A percentile compares a stretch with the other conserved stretches of the same genome.
phyloP scores from a whole-genome alignment of 2,888 invertebrate species.

The Pristionchus mayeri region DNA sequence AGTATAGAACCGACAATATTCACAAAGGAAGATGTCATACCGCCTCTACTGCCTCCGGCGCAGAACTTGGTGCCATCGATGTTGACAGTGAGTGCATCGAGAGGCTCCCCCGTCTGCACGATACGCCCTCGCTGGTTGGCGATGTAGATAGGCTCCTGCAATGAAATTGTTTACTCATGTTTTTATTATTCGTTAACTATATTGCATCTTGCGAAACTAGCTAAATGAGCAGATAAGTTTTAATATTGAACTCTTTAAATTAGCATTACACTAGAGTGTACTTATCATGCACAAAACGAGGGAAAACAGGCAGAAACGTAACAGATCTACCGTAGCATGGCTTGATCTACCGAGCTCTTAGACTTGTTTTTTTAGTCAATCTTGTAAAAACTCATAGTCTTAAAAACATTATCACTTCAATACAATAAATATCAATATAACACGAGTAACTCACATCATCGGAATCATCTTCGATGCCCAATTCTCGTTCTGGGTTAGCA shows the following conservation, averaged over 20 bases:
- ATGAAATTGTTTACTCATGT: neutral
- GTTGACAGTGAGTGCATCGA: constrained; percentile 61
- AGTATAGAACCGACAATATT: too few relatives aligned
- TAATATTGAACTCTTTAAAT: too few relatives aligned
- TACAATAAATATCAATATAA: neutral
- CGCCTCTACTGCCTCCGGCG: constrained; percentile 60
- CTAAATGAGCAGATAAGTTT: too few relatives aligned
- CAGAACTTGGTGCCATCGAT: constrained; percentile 54
- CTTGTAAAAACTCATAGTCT: neutral
- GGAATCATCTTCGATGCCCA: constrained; percentile 32
- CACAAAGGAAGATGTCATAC: constrained; percentile 46
- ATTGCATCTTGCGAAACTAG: too few relatives aligned
- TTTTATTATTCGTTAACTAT: neutral
- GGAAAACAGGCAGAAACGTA: neutral
- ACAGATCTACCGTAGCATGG: too few relatives aligned
- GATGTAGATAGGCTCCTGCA: neutral
- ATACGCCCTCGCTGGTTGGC: neutral
- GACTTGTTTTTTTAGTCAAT: neutral
- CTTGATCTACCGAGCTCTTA: too few relatives aligned
- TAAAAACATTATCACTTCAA: neutral
- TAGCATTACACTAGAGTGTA: too few relatives aligned
- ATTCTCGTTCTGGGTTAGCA: constrained; percentile 8
- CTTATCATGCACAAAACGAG: too few relatives aligned
- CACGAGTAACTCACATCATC: constrained; percentile 8
- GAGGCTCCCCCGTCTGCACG: constrained; percentile 56